Base-by-base conservation (phyloP, 2,113 vertebrate genomes). In the Mormyrus lacerda region DNA sequence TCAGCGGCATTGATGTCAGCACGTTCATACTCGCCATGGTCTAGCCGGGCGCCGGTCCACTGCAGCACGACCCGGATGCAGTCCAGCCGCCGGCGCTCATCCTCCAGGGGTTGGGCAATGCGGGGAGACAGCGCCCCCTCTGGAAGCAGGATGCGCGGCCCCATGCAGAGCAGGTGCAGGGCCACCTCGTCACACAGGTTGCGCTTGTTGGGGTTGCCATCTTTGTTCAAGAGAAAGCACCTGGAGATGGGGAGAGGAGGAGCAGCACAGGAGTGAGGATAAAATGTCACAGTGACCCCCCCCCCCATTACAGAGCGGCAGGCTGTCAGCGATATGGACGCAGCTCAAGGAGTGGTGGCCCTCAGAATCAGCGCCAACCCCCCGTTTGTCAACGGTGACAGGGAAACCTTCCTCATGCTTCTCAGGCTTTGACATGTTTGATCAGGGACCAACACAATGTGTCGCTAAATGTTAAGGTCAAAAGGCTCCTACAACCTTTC, bases 141-240 rank as follows among this genome's bases (percentile, higher is more conserved):
- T 0, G 97, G 95, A 92, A 97, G 97, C 94, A 98, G 94, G 94
- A 99, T 98, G 89, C 96, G 97, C 73, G 97, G 97, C 69, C 98
- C 98, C 98, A 99, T 99, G 96, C 98, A 99, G 91, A 99, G 96
- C 51, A 99, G 96, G 95, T 99, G 98, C 95, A 99, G 96, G 90
- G 97, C 97, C 1, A 97, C 99, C 94, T 99, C 98, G 89, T 99
- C 98, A 95, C 98, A 97, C 91, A 98, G 95, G 51, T 99, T 99
- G 88, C 97, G 96, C 93, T 99, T 99, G 93, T 99, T 99, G 88
- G 98, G 98, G 95, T 99, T 99, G 73, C 98, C 98, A 89, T 99
- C 98, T 96, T 98, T 97, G 92, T 94, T 97, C 89, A 96, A 95
- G 85, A 99, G 97, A 93, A 99, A 99, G 89, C 96, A 97, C 95